Conservation (phyloP, 2,113 vertebrate species). For the Tinamus guttatus region DNA sequence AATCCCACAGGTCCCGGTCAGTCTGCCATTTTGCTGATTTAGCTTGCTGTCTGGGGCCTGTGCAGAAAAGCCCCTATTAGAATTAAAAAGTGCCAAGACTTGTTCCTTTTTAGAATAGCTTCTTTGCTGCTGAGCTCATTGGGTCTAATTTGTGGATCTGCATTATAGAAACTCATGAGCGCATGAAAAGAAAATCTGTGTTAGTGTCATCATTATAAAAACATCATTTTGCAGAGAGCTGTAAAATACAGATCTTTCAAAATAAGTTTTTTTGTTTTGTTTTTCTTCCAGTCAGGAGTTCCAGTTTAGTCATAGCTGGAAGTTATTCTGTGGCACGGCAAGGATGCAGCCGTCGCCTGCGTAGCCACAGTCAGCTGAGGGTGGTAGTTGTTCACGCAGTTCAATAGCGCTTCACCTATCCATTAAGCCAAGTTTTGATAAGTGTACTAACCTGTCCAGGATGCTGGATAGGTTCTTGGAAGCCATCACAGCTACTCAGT, state of each 20-base stretch:
- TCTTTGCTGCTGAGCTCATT: background rate
- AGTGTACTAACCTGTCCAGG: background rate
- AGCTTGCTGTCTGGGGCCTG: background rate
- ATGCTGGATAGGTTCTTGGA: background rate
- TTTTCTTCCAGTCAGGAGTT: fast-evolving
- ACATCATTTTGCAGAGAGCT: background rate
- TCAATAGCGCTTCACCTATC: background rate
- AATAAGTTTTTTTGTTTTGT: background rate
- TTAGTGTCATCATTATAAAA: background rate
- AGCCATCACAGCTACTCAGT: background rate
- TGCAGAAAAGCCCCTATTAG: background rate
- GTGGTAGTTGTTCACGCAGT: background rate
- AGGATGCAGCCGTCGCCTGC: background rate
- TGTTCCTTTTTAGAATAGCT: background rate
- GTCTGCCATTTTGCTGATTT: background rate
- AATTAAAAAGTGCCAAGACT: background rate
- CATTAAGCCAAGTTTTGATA: background rate
- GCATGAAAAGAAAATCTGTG: background rate
- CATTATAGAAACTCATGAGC: background rate
- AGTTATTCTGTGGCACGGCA: fast-evolving
- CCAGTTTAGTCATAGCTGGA: background rate
- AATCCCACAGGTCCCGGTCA: background rate
- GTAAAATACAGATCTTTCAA: background rate
- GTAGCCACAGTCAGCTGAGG: background rate
- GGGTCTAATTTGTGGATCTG: background rate